phyloP scores from a whole-genome alignment of 2,113 vertebrate species.

The Oreochromis spilurus region DNA sequence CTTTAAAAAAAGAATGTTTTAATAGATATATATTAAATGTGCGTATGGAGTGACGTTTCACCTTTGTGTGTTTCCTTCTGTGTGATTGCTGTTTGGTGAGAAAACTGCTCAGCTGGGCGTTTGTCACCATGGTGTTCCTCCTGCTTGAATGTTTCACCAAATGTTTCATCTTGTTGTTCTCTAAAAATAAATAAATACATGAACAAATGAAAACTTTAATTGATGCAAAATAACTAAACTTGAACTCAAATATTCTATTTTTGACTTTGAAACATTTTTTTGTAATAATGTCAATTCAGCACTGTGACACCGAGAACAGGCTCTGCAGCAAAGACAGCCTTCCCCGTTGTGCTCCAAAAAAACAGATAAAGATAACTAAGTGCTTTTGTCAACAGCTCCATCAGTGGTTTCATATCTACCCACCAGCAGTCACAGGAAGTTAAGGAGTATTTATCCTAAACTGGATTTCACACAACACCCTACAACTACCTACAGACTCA shows the following conservation, averaged over 20 bases:
- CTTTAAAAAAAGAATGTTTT: neutral
- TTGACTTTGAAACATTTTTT: neutral
- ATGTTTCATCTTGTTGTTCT: neutral
- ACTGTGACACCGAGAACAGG: neutral
- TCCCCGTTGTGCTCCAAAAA: neutral
- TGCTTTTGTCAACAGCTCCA: neutral
- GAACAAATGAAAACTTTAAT: neutral
- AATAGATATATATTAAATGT: neutral
- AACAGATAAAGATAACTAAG: neutral
- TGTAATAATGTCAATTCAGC: neutral
- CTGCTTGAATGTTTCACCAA: neutral
- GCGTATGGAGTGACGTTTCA: neutral
- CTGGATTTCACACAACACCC: neutral
- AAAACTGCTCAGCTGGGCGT: neutral
- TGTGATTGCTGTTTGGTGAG: neutral
- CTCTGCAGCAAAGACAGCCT: neutral
- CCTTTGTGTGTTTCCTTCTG: constrained; percentile 16
- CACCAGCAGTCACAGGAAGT: neutral
- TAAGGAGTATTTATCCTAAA: neutral
- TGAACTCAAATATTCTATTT: neutral
- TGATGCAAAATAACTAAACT: neutral
- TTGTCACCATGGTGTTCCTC: neutral
- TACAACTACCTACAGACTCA: neutral
- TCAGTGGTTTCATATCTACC: neutral
- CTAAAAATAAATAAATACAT: neutral